Base-by-base conservation (phyloP, 2,113 vertebrate genomes). In the Dipodomys merriami region DNA sequence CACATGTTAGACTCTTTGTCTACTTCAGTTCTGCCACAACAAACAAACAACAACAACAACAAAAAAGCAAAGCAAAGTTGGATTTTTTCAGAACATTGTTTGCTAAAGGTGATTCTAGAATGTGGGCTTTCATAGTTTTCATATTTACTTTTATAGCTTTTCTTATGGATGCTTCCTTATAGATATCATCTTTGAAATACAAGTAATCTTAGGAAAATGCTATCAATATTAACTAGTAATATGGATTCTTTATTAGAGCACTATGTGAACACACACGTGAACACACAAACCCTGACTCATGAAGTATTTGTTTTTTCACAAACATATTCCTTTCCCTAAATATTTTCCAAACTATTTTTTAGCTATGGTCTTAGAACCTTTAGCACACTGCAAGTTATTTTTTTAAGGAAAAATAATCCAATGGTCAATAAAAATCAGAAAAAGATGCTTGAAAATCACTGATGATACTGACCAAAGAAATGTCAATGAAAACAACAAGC, bases 111-210 rank as follows among this genome's bases (percentile, higher is more conserved):
- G 12, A 84, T 87, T 83, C 53, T 84, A 88, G 39, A 87, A 77
- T 60, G 22, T 72, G 30, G 3, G 23, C 69, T 49, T n/a, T 4
- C 30, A 77, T 15, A 7, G 71, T 23, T 33, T 90, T 87, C 29
- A 60, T 62, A 83, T n/a, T 67, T 94, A 39, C 67, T 65, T 77
- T 29, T 30, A 33, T 39, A 71, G 27, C 90, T 91, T 83, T 29
- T 62, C 4, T 44, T 44, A 78, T n/a, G 57, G 57, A 15, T 78
- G 2, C 11, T 83, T 83, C 5, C 5, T 46, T n/a, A 69, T 29
- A 71, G 23, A 30, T 68, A 53, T 69, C 13, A 73, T 80, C 60
- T 91, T 79, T 83, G 46, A 94, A 60, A 93, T 11, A 39, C 1
- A 60, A 83, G 53, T 16, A 92, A 25, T 71, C 11, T 93, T 82